A percentile compares a stretch with the other conserved stretches of the same genome.
Conservation (phyloP, 2,113 vertebrate species). For the Ailurus styani region DNA sequence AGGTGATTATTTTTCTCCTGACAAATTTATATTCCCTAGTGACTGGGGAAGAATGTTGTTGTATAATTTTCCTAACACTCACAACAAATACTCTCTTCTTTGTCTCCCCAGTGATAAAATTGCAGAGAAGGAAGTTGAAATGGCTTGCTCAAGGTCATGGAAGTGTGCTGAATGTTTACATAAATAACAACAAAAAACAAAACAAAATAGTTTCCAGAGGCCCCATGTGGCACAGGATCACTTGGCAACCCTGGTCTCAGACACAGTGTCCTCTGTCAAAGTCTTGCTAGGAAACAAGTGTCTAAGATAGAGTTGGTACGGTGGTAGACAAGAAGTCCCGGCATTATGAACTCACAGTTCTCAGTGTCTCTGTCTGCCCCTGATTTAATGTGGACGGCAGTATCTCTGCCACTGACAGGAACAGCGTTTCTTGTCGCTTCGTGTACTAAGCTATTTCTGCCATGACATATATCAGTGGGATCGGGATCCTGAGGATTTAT, state of each 20-base stretch:
- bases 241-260: neutral
- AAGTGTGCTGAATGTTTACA: neutral
- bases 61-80: neutral
- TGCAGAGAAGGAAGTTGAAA: neutral
- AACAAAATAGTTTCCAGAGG: neutral
- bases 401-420: conserved; percentile 36
- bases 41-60: neutral
- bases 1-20: neutral
- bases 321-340: neutral
- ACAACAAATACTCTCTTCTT: neutral
- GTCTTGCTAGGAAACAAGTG: neutral
- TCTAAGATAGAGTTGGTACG: neutral
- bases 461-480: neutral
- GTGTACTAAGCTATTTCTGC: conserved; percentile 30
- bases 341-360: neutral
- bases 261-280: neutral
- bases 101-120: neutral
- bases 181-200: neutral
- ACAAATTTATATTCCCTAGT: conserved; percentile 17
- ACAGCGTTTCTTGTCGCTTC: neutral
- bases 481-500: conserved; percentile 41
- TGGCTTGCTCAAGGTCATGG: neutral
- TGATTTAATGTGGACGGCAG: conserved; percentile 40
- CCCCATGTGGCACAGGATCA: neutral
- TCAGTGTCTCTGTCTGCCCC: neutral